phyloP scores from a whole-genome alignment of 2,113 vertebrate genomes.

The Porphyrio hochstetteri region DNA sequence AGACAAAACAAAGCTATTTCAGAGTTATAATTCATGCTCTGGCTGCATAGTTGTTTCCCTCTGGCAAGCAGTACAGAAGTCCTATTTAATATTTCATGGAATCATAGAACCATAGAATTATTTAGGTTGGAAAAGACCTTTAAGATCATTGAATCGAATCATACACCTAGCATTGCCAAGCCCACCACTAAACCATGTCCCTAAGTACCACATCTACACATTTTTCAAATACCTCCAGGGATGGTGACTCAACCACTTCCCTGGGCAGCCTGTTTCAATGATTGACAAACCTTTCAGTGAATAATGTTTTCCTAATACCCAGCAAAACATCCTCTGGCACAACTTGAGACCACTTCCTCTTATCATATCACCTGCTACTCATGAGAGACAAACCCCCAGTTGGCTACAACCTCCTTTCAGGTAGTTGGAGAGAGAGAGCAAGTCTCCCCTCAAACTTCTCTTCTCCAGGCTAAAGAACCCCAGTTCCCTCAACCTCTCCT shows the following conservation, averaged over 20 bases:
- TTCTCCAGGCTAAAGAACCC: too few species aligned
- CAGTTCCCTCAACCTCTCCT: too few species aligned
- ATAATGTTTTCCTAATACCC: neutral
- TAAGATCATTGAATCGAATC: neutral
- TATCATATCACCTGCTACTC: neutral
- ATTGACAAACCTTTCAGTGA: fast-evolving
- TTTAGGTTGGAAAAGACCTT: neutral
- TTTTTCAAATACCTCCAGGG: neutral
- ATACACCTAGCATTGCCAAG: neutral
- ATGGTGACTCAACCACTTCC: too few species aligned
- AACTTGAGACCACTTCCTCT: neutral
- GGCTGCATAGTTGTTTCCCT: neutral
- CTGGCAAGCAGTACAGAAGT: neutral
- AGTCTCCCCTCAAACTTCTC: too few species aligned
- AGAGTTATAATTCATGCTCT: neutral
- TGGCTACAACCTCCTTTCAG: neutral
- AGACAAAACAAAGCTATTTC: neutral
- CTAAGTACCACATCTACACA: fast-evolving
- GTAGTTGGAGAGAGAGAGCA: too few species aligned
- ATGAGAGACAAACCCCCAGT: neutral
- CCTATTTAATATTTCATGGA: neutral
- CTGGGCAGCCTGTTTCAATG: neutral
- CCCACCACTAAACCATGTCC: neutral
- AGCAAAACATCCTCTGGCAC: neutral
- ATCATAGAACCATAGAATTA: neutral